Base-by-base conservation (phyloP, 1,140 invertebrate species). In the Drosophila ambigua region DNA sequence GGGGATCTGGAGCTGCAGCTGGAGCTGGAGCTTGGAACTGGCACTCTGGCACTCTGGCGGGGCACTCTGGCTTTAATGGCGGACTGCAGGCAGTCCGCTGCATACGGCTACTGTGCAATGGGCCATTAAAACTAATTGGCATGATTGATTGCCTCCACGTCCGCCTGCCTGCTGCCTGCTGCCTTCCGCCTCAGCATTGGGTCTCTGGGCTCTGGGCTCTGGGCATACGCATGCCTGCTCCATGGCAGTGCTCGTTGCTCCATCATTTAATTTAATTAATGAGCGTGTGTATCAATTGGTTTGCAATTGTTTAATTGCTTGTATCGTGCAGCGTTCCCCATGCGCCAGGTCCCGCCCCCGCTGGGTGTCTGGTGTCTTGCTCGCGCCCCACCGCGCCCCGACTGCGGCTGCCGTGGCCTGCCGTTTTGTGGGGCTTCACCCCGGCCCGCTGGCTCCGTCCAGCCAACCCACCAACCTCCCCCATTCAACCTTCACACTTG, bases 241-340 rank as follows among this genome's bases (percentile, higher is more conserved):
- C 11, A 5, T 11, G 11, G 8, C 9, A 35, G 9, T 13, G 35
- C 15, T 43, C 23, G 65, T 52, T 79, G 60, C 66, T 76, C 62
- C 66, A 63, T 79, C 62, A 79, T 79, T 80, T 80, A 80, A 76
- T 79, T 79, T 79, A 80, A 80, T 80, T 80, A 80, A 79, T 79
- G 77, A 79, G 72, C 66, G 62, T 79, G 62, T 75, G 77, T 80
- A 80, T 80, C 78, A 79, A 80, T 80, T 80, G 78, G 76, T 75
- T 67, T 76, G 69, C 77, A 80, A 80, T 80, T 80, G 76, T 72
- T 80, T 79, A 80, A 80, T 79, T 80, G 72, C 76, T 73, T 76
- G 77, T 79, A 72, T 79, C 77, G 68, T 78, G 76, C 64, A 53
- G 65, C 75, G 75, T 66, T 74, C 20, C 20, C 20, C 20, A 71